These are phyloP conservation scores for Spea hammondii DNA, from an alignment of 2,797 vertebrate genomes.

Conservation along the genomic window DNA sequence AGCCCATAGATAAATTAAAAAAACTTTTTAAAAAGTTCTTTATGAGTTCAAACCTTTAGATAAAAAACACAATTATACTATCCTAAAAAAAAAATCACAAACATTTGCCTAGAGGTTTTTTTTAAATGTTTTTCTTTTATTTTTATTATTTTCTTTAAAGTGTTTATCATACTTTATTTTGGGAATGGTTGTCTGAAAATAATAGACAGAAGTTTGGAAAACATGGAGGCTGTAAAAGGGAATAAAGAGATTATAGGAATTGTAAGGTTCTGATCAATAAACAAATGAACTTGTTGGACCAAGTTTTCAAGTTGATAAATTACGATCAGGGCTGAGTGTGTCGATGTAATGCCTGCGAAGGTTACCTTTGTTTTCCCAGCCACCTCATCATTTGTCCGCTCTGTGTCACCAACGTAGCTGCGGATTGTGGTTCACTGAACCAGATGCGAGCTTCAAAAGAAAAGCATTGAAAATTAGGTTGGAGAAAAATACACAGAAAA, in stretches of 20 bases:
- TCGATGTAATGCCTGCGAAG: background rate
- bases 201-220: background rate
- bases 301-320: background rate
- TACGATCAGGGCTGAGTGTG: background rate
- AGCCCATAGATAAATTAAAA: no score
- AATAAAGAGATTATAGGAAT: background rate
- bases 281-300: background rate
- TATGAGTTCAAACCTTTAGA: no score
- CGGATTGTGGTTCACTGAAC: conserved; percentile 6
- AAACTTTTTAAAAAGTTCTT: no score
- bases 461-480: background rate
- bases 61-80: no score
- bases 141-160: no score
- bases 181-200: no score
- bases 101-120: no score
- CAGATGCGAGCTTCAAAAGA: background rate
- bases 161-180: no score
- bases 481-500: background rate
- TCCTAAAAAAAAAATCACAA: no score
- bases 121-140: no score
- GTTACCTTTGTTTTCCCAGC: background rate
- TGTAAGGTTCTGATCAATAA: background rate
- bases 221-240: background rate
- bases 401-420: background rate
- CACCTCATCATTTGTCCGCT: background rate